Evolutionary conservation across 1,140 invertebrate species (phyloP), one percentile per base, ranked within the genome.

Genomic region (Drosophila truncata): DNA sequence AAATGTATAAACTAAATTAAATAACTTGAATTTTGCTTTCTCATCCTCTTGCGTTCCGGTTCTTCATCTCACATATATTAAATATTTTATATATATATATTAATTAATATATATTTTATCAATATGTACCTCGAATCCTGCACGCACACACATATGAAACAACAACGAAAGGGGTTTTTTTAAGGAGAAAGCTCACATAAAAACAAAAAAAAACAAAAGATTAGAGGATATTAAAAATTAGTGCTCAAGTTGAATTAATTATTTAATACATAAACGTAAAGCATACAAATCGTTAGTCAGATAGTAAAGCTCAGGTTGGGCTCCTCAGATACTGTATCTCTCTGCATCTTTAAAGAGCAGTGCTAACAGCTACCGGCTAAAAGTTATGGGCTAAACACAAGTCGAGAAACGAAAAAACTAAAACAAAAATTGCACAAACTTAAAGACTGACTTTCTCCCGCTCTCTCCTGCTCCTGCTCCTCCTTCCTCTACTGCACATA

Each of bases 1-100:
- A 88, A 88, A 74, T 83, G 49, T 87, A 87, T 57, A 47, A 87
- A 87, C 84, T 87, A 87, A 87, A 88, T 87, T 90, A 81, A 90
- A 90, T 84, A 78, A 84, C 80, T 90, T 88, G 84, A 90, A 87
- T 87, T 83, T 78, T 82, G 55, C 71, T 65, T 83, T 77, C 49
- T 49, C 47, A 57, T 49, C 65, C 65, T 46, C 50, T 74, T 29
- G 79, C 65, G 67, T 50, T 71, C 59, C 50, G 58, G 42, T 64
- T 71, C 31, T 60, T 60, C 61, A 65, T 58, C 59, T 67, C 47
- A 60, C 77, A 71, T 76, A 76, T 76, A 67, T 78, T 58, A 61
- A 44, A 83, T 79, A 54, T 77, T 63, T 62, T 66, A 66, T 63
- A 54, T 66, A 66, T 63, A 54, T 85, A 75, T 67, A 66, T 75